Base-by-base conservation (phyloP, 2,888 invertebrate genomes). In the Pseudococcus longispinus region DNA sequence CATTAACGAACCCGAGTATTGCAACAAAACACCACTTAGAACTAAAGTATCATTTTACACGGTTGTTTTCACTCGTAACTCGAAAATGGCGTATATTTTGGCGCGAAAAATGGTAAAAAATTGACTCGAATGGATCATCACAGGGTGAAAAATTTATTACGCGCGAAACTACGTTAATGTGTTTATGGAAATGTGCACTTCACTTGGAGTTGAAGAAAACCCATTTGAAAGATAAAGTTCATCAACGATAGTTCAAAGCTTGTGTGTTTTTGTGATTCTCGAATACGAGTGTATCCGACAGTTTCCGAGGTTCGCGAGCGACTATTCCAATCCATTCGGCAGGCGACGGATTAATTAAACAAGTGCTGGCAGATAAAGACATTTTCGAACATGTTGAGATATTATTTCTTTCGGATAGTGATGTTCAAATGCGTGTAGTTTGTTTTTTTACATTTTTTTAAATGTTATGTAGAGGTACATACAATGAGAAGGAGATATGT, bases 251-350 rank as follows among this genome's bases (percentile, higher is more conserved):
- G 60, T 23, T 20, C 23, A 60, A 60, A 60, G 60, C 60, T 60
- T 60, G 1, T 32, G n/a, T 18, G 32, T 29, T 4, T 74, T 29
- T 74, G 32, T n/a, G 74, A 74, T 18, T 29, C n/a, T 74, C 15
- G 74, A n/a, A 32, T 29, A 32, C 74, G 74, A 74, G 32, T 32
- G 15, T 74, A 74, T 74, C 74, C 74, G 74, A 74, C 74, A 32
- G 74, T 74, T 74, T 74, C 74, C 74, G 74, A 74, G 32, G 5
- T 29, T 32, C 13, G 32, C 74, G 74, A 74, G 32, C 74, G 32
- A 32, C 32, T 15, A 29, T 11, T 23, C 0, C 0, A 32, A 32
- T 29, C 32, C 0, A 32, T 74, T 29, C 32, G 32, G 15, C n/a
- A 18, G 74, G 29, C 32, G 6, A 37, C 20, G 74, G 74, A 29